Evolutionary conservation across 2,888 invertebrate genomes (phyloP), one percentile per base, ranked within the genome.

Genomic region (Agrenia bidenticulata): DNA sequence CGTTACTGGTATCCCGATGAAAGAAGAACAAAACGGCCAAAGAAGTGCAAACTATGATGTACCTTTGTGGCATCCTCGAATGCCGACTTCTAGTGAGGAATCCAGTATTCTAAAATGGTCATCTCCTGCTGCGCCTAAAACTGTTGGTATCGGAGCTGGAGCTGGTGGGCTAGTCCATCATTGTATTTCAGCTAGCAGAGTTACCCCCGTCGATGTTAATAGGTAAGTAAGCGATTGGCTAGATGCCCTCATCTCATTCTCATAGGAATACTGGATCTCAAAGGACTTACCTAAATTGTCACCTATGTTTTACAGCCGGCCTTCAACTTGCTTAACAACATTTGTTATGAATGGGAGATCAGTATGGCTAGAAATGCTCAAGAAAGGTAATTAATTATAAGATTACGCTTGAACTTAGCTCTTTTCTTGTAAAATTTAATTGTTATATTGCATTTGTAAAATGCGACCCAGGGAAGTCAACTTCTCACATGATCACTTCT

Each of bases 1-100:
- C 0, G 97, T 99, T 0, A 96, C 96, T 5, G 94, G 97, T 2
- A 98, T 98, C 77, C 99, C 99, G 1, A 99, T 99, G 99, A 99
- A 99, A 84, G 97, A 98, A 81, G 97, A 98, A 80, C 96, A 97
- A 83, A 97, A 97, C 80, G 95, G 96, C 0, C 93, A 93, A 79
- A 94, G 94, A 0, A 98, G 97, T 63, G 94, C 97, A 0, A 98
- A 98, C 81, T 99, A 99, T 78, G 98, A 99, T 79, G 99, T 99
- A 0, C 98, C 98, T 81, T 89, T 99, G 68, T 89, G 96, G 75
- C 98, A 99, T 79, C 87, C 91, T 0, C 64, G 69, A 63, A 63
- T 74, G 68, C 58, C 70, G 11, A 67, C 61, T 27, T 68, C 65
- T 19, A 50, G 41, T 32, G 64, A 49, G 61, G 1, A 86, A 85